Evolutionary conservation across 2,113 vertebrate species (phyloP), one percentile per base, ranked within the genome.

Genomic region (Murina feae): DNA sequence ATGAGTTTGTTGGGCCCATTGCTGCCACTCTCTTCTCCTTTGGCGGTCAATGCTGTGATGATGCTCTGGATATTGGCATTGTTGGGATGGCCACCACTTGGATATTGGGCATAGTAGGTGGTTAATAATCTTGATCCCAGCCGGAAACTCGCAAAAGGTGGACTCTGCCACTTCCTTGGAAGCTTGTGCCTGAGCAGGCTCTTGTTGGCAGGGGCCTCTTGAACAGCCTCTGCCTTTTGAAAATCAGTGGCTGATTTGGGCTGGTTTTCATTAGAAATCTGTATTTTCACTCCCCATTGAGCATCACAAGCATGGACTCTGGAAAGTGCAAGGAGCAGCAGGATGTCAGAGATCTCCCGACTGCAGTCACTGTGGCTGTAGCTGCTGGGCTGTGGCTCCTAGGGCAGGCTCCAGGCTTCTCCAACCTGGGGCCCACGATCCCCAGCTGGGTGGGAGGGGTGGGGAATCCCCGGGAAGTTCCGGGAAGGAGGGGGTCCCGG

Each of bases 1-100:
- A 99, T 99, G 95, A 99, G 99, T 94, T 99, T 99, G 96, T 99
- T 99, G 11, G 99, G 99, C 5, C 99, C 99, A 1, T 98, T 98
- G 75, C 94, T 98, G 2, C 99, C 99, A 32, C 98, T 98, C 95
- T 99, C 99, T 94, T 99, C 99, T 47, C 99, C 99, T 94, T 98
- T 99, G 85, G 98, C 98, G 0, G 99, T 99, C 47, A 99, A 95
- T 1, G 98, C 99, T 21, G 98, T 98, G 30, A 99, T 99, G 84
- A 99, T 98, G 90, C 98, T 99, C 78, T 99, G 99, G 51, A 99
- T 98, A 68, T 99, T 98, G 0, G 98, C 98, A 3, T 98, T 98
- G 51, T 98, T 98, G 69, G 99, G 86, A 99, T 97, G 63, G 99
- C 98, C 23, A 99, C 99, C 93, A 99, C 98, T 95, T 99, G 99